Percentiles rank a stretch among this genome's conserved stretches.
Conservation (phyloP, 1,140 invertebrate genomes). For the Goniozus legneri region DNA sequence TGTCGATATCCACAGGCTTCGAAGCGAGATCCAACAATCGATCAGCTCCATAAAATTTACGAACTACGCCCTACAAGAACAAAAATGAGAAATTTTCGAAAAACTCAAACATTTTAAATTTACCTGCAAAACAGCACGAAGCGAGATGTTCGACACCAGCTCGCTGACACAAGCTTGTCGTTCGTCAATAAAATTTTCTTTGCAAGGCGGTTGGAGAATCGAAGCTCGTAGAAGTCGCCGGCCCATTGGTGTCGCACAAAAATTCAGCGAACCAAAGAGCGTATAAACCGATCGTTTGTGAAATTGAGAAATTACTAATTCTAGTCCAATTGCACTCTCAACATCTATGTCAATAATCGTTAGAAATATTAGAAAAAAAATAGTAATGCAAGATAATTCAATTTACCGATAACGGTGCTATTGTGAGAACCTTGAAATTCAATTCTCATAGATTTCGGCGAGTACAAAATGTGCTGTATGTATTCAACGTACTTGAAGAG, state of each 20-base stretch:
- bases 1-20: slow-evolving; percentile 58
- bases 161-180: slow-evolving; percentile 73
- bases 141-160: slow-evolving; percentile 62
- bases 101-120: slow-evolving; percentile 1
- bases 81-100: background rate
- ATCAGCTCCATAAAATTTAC: slow-evolving; percentile 62
- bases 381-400: background rate
- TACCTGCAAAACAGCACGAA: slow-evolving; percentile 48
- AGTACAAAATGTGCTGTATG: slow-evolving; percentile 73
- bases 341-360: slow-evolving; percentile 59
- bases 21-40: slow-evolving; percentile 60
- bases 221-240: slow-evolving; percentile 70
- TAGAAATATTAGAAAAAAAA: slow-evolving; percentile 4
- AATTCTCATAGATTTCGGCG: slow-evolving; percentile 74
- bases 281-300: slow-evolving; percentile 48
- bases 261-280: slow-evolving; percentile 73
- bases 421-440: slow-evolving; percentile 79
- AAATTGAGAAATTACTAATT: slow-evolving; percentile 64
- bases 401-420: slow-evolving; percentile 78
- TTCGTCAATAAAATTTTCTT: slow-evolving; percentile 62
- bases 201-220: slow-evolving; percentile 77
- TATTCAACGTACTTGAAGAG: slow-evolving; percentile 81
- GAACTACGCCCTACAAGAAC: slow-evolving; percentile 50
- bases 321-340: slow-evolving; percentile 67
- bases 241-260: slow-evolving; percentile 76